phyloP scores from a whole-genome alignment of 2,113 vertebrate species.

The Chrysemys picta region DNA sequence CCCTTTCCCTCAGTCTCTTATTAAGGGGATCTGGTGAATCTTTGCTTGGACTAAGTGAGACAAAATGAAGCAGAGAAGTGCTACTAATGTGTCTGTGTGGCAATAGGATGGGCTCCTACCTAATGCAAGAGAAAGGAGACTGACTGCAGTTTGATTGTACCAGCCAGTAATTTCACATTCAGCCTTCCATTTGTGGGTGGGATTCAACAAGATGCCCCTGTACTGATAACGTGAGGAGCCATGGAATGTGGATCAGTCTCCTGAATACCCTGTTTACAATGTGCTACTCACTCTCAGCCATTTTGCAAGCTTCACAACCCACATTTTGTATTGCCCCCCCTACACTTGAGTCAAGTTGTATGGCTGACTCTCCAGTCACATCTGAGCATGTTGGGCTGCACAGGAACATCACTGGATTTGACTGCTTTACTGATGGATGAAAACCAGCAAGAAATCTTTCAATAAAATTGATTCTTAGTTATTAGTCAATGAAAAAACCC shows the following conservation, averaged over 20 bases:
- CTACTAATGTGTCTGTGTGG: not conserved
- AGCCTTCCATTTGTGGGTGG: not conserved
- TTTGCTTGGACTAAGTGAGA: constrained; percentile 10
- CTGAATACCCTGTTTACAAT: not conserved
- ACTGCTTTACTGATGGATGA: constrained; percentile 19
- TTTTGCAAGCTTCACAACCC: not conserved
- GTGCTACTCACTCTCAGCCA: not conserved
- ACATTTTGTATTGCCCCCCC: not conserved
- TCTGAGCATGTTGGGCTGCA: not conserved
- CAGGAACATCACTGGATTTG: not conserved
- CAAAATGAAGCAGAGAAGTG: constrained; percentile 32
- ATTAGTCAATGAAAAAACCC: constrained; percentile 37
- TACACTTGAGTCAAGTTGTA: not conserved
- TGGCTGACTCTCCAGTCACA: not conserved
- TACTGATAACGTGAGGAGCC: not conserved
- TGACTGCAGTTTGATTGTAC: not conserved
- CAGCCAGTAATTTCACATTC: not conserved
- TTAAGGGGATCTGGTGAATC: constrained; percentile 23
- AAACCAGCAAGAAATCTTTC: constrained; percentile 42
- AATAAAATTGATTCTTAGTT: constrained; percentile 59
- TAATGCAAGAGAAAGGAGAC: not conserved
- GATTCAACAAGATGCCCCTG: not conserved
- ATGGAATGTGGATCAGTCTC: not conserved
- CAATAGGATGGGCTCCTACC: not conserved
- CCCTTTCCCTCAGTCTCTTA: not conserved